Percentiles rank a stretch among this genome's conserved stretches.
phyloP scores from a whole-genome alignment of 1,140 invertebrate genomes.

The Semibalanus balanoides region DNA sequence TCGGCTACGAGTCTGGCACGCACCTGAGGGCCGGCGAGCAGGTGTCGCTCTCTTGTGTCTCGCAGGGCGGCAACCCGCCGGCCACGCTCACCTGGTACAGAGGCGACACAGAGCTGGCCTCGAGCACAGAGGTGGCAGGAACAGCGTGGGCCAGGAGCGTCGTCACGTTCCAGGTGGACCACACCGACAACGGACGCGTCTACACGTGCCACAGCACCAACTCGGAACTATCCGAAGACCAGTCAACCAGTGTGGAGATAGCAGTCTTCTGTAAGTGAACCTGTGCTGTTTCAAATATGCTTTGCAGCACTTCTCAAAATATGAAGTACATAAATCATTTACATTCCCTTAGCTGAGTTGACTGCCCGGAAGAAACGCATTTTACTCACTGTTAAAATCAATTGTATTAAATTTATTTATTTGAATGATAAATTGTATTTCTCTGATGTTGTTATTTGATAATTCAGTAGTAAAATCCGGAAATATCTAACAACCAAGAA shows the following conservation, averaged over 20 bases:
- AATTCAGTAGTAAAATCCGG: no score
- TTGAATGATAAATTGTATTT: no score
- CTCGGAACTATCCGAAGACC: constrained; percentile 16
- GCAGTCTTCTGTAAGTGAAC: constrained; percentile 18
- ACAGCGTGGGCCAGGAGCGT: background rate
- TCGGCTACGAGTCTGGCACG: constrained; percentile 29
- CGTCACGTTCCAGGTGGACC: constrained; percentile 47
- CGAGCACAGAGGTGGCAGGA: background rate
- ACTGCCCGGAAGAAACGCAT: no score
- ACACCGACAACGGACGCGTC: constrained; percentile 74
- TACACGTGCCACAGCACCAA: constrained; percentile 69
- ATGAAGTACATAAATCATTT: no score
- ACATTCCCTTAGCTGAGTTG: no score
- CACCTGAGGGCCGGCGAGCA: constrained; percentile 28
- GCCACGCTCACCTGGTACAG: constrained; percentile 70
- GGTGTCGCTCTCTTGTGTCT: constrained; percentile 47
- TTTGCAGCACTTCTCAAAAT: no score
- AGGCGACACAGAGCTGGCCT: constrained; percentile 11
- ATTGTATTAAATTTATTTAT: no score
- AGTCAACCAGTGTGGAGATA: constrained; percentile 16
- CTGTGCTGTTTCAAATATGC: no score
- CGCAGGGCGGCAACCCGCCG: constrained; percentile 82
- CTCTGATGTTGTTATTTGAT: no score
- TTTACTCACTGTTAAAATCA: no score
- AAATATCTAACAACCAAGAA: no score